Percentiles rank a stretch among this genome's conserved stretches.
These are phyloP conservation scores for Tangachromis dhanisi DNA, from an alignment of 2,113 vertebrate genomes.

Conservation along the genomic window DNA sequence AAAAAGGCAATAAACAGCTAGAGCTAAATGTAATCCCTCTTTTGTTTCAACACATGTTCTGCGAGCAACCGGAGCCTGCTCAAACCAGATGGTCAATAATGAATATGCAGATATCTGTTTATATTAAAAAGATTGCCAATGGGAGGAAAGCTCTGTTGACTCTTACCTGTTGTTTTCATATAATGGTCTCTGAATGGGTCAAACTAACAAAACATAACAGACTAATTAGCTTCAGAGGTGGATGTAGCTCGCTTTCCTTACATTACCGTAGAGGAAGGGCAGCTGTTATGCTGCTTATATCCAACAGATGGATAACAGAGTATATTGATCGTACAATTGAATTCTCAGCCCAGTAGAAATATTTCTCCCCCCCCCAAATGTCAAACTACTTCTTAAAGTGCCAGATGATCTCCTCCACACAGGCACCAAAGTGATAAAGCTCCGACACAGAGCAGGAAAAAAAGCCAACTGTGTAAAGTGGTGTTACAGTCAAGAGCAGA, in stretches of 20 bases:
- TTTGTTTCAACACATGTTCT: not conserved
- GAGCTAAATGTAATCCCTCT: not conserved
- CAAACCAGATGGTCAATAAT: not conserved
- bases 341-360: not conserved
- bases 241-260: not conserved
- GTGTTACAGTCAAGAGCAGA: not conserved
- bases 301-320: not conserved
- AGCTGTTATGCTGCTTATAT: not conserved
- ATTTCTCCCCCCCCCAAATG: not conserved
- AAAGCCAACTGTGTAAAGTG: not conserved
- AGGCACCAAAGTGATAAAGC: conserved; percentile 2
- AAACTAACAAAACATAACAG: not conserved
- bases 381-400: not conserved
- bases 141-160: not conserved
- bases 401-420: conserved; percentile 7
- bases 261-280: not conserved
- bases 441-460: not conserved
- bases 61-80: not conserved
- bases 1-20: not conserved
- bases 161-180: not conserved
- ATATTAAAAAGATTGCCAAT: not conserved
- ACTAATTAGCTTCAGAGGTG: not conserved
- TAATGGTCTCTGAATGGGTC: not conserved
- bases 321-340: not conserved
- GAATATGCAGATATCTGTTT: not conserved